Conservation (phyloP, 1,140 invertebrate genomes). For the Rhyacophila brunnea region DNA sequence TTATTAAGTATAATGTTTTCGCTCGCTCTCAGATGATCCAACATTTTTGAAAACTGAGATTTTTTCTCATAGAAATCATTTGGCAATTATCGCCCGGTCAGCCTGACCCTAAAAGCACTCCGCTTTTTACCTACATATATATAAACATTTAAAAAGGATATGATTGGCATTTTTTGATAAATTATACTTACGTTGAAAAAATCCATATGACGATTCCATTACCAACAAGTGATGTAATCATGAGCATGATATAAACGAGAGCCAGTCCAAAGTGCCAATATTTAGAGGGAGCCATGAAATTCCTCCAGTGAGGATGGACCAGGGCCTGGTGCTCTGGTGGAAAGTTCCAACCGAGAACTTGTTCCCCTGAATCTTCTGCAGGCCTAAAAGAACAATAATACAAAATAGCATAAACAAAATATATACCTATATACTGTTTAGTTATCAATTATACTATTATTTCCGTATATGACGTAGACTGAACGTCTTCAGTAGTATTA, state of each 20-base stretch:
- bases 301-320: constrained; percentile 71
- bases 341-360: constrained; percentile 67
- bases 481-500: background rate
- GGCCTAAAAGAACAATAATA: no score
- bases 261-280: constrained; percentile 73
- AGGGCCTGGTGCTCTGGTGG: constrained; percentile 66
- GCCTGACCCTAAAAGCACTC: no score
- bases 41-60: no score
- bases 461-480: background rate
- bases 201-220: constrained; percentile 82
- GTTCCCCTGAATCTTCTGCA: constrained; percentile 44
- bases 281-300: constrained; percentile 66
- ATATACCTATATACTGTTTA: no score
- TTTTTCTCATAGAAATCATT: no score
- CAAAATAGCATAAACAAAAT: constrained; percentile 4
- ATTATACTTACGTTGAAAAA: constrained; percentile 76
- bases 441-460: no score
- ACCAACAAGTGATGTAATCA: constrained; percentile 67
- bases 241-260: constrained; percentile 68
- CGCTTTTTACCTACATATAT: no score
- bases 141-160: no score
- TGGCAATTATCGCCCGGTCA: no score
- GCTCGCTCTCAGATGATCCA: no score
- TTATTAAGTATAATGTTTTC: no score
- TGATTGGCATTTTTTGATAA: no score